Evolutionary conservation across 2,797 vertebrate species (phyloP).

Genomic region (Brachymystax lenok): DNA sequence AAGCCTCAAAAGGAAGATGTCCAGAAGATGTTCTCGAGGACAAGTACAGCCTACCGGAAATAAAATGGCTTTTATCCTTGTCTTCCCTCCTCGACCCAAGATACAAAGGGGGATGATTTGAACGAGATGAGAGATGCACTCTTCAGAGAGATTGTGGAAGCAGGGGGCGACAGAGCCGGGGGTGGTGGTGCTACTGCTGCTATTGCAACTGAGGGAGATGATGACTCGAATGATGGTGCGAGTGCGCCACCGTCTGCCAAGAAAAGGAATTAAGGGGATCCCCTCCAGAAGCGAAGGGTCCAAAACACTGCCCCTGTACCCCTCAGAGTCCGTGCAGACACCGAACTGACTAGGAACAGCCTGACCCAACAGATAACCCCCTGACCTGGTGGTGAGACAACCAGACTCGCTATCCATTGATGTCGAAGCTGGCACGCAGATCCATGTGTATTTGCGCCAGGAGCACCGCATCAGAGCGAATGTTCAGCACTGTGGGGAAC

Average conservation of each 20-base stretch:
- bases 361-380: slow-evolving; percentile 5
- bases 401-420: slow-evolving; percentile 1
- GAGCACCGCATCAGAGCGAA: background rate
- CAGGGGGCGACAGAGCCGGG: background rate
- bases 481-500: background rate
- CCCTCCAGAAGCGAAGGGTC: background rate
- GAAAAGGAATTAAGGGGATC: background rate
- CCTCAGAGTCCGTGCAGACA: slow-evolving; percentile 4
- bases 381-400: slow-evolving; percentile 15
- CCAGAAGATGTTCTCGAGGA: slow-evolving; percentile 23
- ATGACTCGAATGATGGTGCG: background rate
- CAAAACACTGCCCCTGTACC: slow-evolving; percentile 12
- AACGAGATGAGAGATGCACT: slow-evolving; percentile 19
- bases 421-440: background rate
- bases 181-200: background rate
- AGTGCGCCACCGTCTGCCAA: background rate
- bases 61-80: slow-evolving; percentile 28
- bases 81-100: slow-evolving; percentile 23
- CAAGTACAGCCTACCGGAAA: slow-evolving; percentile 24
- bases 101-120: slow-evolving; percentile 1
- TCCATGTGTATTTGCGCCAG: background rate
- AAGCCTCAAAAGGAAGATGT: slow-evolving; percentile 24
- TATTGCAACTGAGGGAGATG: background rate
- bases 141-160: slow-evolving; percentile 2
- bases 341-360: no score